phyloP scores from a whole-genome alignment of 1,140 invertebrate species.

The Plutomurus gul region DNA sequence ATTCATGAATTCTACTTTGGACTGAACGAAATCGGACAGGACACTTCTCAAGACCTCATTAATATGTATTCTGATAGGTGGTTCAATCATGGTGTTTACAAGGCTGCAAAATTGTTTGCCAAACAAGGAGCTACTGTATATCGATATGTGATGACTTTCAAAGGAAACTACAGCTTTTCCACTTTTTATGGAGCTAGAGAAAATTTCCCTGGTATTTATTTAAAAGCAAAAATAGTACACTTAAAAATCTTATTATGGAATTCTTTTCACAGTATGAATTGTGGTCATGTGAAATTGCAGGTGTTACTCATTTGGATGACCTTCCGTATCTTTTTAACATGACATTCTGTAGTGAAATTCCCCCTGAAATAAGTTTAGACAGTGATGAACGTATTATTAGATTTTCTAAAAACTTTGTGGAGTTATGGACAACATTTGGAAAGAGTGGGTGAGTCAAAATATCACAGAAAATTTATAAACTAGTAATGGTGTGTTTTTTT shows the following conservation, averaged over 20 bases:
- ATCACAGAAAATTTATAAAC: not conserved
- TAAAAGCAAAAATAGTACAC: no score
- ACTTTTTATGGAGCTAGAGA: not conserved
- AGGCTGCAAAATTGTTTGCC: not conserved
- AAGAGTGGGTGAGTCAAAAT: not conserved
- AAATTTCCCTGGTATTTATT: not conserved
- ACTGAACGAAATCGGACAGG: not conserved
- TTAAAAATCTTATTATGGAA: not conserved
- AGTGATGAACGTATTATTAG: not conserved
- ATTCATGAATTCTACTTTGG: conserved; percentile 15
- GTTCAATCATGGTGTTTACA: conserved; percentile 1
- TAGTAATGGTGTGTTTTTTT: not conserved
- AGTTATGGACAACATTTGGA: not conserved
- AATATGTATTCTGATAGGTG: not conserved
- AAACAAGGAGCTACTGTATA: not conserved
- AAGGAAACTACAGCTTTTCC: not conserved
- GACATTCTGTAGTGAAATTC: not conserved
- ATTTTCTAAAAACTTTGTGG: not conserved
- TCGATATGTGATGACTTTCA: not conserved
- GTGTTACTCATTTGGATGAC: not conserved
- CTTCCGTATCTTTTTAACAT: not conserved
- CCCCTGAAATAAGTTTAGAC: not conserved
- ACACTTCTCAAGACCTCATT: not conserved
- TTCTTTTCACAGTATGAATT: not conserved
- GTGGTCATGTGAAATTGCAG: not conserved